These are phyloP conservation scores for Kryphioiulus occultus DNA, from an alignment of 2,888 invertebrate genomes.

Conservation along the genomic window DNA sequence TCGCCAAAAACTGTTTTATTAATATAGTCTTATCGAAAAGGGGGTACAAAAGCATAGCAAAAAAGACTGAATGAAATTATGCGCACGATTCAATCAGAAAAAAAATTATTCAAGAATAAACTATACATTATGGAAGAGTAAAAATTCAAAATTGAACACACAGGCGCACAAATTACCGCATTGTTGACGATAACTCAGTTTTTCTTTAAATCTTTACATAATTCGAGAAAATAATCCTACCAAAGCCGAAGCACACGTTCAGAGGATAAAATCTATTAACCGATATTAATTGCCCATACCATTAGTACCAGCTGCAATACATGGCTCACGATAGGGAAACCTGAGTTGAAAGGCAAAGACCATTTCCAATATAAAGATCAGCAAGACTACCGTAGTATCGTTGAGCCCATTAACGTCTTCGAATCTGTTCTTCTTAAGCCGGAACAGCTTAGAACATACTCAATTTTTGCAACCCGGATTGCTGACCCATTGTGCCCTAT, in stretches of 20 bases:
- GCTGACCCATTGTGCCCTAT: background rate
- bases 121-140: background rate
- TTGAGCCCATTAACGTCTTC: background rate
- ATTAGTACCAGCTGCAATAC: background rate
- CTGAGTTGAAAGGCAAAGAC: background rate
- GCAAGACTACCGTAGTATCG: background rate
- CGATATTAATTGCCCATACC: slow-evolving; percentile 1
- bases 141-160: background rate
- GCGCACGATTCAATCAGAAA: background rate
- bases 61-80: background rate
- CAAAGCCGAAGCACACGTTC: background rate
- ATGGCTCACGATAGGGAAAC: background rate
- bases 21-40: background rate
- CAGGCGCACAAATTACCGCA: background rate
- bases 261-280: background rate
- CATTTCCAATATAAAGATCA: background rate
- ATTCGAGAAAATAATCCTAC: background rate
- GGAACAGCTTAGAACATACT: background rate
- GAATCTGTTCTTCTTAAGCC: background rate
- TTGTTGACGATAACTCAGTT: background rate
- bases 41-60: background rate
- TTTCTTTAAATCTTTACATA: background rate
- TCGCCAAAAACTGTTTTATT: background rate
- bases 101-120: background rate
- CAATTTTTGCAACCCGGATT: background rate